Evolutionary conservation across 2,113 vertebrate genomes (phyloP), one percentile per base, ranked within the genome.

Genomic region (Takifugu bimaculatus): DNA sequence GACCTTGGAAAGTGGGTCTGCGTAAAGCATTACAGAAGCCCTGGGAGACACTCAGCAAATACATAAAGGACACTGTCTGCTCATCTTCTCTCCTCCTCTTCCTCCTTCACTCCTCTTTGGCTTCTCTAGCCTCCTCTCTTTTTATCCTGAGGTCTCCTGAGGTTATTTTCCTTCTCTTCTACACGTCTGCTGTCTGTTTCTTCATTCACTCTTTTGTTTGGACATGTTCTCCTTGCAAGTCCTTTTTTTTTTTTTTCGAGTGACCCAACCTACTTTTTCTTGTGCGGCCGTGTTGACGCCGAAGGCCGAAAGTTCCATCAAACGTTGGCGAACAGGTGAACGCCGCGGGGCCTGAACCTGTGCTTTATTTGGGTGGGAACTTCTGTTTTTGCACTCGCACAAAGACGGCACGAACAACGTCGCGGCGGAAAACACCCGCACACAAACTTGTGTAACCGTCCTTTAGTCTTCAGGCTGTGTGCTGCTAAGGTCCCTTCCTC

Each of bases 1-100:
- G 79, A 87, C 91, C 90, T 90, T 91, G 87, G 63, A 83, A 84
- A 80, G 81, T 65, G 65, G 62, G 85, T 86, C 89, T 92, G 89
- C 69, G 65, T 75, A 89, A 90, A 81, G 61, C 87, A 92, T 92
- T 90, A 91, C 70, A 80, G 67, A 81, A 68, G 83, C 86, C 85
- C 77, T 75, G 66, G 65, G 88, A 90, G 82, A 79, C 86, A 81
- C 72, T 75, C 70, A 81, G 75, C 79, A 75, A 68, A 85, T 84
- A 84, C 82, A 84, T 83, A 78, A 85, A 89, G 86, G 82, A 77
- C 82, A 80, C 74, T 78, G 76, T 85, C 79, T 79, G 74, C 87
- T 85, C 84, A 81, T 85, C 81, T 85, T 86, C 78, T 80, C 83
- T 79, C 75, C 80, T 81, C 68, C 65, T 77, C 75, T 77, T 77